Evolutionary conservation across 2,797 vertebrate genomes (phyloP).

Genomic region (Triplophysa yarkandensis): DNA sequence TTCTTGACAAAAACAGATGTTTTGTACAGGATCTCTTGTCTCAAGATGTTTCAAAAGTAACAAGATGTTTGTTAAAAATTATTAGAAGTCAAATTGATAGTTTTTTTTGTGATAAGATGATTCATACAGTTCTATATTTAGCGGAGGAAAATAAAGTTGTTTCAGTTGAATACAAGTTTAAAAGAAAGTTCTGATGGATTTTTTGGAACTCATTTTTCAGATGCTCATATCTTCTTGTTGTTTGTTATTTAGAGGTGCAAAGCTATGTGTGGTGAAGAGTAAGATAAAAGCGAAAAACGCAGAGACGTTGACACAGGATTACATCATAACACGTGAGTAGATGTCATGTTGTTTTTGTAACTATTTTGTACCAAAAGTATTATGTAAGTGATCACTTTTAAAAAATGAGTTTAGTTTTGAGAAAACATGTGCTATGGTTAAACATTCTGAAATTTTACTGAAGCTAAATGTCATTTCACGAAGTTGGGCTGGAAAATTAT

Average conservation of each 20-base stretch:
- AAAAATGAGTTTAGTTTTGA: neutral
- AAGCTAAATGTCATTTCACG: neutral
- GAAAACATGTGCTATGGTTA: too few relatives aligned
- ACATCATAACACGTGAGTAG: slow-evolving; percentile 96
- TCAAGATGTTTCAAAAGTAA: neutral
- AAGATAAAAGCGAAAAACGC: slow-evolving; percentile 89
- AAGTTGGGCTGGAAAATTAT: too few relatives aligned
- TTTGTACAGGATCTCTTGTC: neutral
- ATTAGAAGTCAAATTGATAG: neutral
- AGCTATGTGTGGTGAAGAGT: slow-evolving; percentile 95
- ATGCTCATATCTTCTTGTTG: neutral
- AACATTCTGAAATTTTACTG: too few relatives aligned
- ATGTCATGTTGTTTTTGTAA: too few relatives aligned
- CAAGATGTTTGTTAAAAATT: too few relatives aligned
- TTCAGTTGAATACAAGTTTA: neutral
- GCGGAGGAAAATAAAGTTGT: neutral
- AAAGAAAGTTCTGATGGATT: neutral
- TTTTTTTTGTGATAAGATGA: too few relatives aligned
- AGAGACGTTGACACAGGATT: slow-evolving; percentile 93
- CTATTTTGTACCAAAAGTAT: neutral
- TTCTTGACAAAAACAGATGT: neutral
- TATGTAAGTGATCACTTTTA: neutral
- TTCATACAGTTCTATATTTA: neutral
- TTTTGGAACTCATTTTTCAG: neutral
- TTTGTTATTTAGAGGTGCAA: slow-evolving; percentile 84